phyloP scores from a whole-genome alignment of 2,888 invertebrate genomes.

The Antheraea yamamai region DNA sequence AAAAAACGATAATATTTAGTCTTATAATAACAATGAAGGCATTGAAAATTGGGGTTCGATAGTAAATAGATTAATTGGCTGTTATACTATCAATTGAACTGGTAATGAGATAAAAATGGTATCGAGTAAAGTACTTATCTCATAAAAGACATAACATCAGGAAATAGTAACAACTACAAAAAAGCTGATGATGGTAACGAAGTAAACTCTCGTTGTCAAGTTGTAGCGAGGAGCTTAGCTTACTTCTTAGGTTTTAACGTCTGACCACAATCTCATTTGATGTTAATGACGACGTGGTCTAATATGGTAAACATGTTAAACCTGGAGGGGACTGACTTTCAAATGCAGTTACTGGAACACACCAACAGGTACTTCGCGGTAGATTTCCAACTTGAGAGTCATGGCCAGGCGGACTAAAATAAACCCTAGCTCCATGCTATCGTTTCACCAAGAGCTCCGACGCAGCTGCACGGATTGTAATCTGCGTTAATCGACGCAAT shows the following conservation, averaged over 20 bases:
- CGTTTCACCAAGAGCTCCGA: no score
- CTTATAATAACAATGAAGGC: neutral
- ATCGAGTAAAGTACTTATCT: neutral
- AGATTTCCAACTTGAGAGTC: neutral
- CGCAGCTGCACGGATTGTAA: no score
- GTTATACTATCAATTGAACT: neutral
- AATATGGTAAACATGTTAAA: neutral
- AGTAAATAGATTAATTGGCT: neutral
- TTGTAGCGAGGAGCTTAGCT: no score
- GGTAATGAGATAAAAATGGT: neutral
- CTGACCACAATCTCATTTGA: neutral
- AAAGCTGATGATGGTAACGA: no score
- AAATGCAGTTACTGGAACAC: neutral
- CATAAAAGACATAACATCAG: neutral
- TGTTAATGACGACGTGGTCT: neutral
- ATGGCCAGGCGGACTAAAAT: no score
- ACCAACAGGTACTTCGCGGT: neutral
- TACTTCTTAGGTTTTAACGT: neutral
- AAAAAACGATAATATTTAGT: conserved; percentile 3
- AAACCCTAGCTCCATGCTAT: no score
- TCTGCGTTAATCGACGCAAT: no score
- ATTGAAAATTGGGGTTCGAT: neutral
- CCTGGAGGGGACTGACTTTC: neutral
- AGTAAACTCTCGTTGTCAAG: no score
- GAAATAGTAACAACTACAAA: neutral